phyloP scores from a whole-genome alignment of 2,797 vertebrate species.

The Acrossocheilus wenchowensis region DNA sequence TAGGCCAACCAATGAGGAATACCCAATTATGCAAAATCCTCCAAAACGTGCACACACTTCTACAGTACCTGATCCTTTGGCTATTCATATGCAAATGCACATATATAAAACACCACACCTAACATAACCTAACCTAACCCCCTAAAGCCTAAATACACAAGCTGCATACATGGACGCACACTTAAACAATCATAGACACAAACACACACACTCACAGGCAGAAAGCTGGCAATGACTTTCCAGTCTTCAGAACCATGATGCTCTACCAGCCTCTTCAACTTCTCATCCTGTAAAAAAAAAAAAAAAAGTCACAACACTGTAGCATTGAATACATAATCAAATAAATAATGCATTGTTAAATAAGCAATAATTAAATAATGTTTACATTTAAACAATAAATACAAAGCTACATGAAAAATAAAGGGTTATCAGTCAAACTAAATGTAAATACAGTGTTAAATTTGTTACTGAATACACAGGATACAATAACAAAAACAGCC shows the following conservation, averaged over 20 bases:
- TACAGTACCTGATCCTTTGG: slow-evolving; percentile 58
- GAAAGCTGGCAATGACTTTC: slow-evolving; percentile 96
- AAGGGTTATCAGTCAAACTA: neutral
- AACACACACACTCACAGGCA: slow-evolving; percentile 85
- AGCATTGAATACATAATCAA: neutral
- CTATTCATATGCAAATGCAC: slow-evolving; percentile 61
- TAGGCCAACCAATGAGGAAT: slow-evolving; percentile 56
- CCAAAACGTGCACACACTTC: slow-evolving; percentile 50
- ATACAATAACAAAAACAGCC: neutral
- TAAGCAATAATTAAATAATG: neutral
- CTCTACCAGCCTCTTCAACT: slow-evolving; percentile 95
- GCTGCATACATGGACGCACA: slow-evolving; percentile 24
- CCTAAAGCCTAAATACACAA: slow-evolving; percentile 40
- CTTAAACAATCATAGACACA: slow-evolving; percentile 31
- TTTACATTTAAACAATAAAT: neutral
- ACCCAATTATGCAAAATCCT: slow-evolving; percentile 60
- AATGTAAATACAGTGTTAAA: neutral
- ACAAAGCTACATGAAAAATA: neutral
- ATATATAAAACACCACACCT: slow-evolving; percentile 58
- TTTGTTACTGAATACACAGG: neutral
- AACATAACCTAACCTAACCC: slow-evolving; percentile 53
- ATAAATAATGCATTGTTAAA: slow-evolving; percentile 9
- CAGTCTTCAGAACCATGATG: slow-evolving; percentile 97
- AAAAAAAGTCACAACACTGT: neutral
- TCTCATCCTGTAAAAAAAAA: slow-evolving; percentile 88